Percentiles rank a stretch among this genome's conserved stretches.
Evolutionary conservation across 2,113 vertebrate species (phyloP).

Genomic region (Osmerus mordax): DNA sequence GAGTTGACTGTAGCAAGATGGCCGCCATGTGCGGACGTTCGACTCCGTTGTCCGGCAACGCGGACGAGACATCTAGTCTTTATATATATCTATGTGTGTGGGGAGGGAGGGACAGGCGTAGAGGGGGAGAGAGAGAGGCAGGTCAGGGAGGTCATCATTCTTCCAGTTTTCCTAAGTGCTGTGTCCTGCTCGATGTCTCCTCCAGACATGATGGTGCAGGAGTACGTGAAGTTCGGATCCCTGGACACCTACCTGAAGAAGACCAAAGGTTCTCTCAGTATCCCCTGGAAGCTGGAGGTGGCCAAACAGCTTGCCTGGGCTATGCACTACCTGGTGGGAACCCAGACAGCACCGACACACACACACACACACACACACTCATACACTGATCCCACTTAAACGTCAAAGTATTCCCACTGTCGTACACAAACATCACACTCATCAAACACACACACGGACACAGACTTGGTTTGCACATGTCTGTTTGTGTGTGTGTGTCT

Average conservation of each 20-base stretch:
- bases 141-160: background rate
- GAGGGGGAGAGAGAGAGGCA: background rate
- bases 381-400: background rate
- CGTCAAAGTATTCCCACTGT: background rate
- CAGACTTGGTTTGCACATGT: too few species aligned
- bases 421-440: background rate
- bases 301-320: constrained; percentile 95
- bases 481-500: too few species aligned
- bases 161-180: background rate
- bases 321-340: constrained; percentile 93
- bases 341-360: background rate
- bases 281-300: constrained; percentile 96
- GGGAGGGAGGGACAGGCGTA: background rate
- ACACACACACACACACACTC: background rate
- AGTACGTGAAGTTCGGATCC: constrained; percentile 93
- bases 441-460: background rate
- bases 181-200: background rate
- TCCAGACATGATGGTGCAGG: constrained; percentile 96
- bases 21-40: too few species aligned
- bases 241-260: constrained; percentile 93
- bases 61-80: too few species aligned
- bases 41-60: too few species aligned
- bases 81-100: background rate
- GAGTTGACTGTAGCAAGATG: too few species aligned
- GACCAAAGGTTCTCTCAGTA: constrained; percentile 87